A percentile compares a stretch with the other conserved stretches of the same genome.
Evolutionary conservation across 2,113 vertebrate genomes (phyloP).

Genomic region (Leucosticte australis): DNA sequence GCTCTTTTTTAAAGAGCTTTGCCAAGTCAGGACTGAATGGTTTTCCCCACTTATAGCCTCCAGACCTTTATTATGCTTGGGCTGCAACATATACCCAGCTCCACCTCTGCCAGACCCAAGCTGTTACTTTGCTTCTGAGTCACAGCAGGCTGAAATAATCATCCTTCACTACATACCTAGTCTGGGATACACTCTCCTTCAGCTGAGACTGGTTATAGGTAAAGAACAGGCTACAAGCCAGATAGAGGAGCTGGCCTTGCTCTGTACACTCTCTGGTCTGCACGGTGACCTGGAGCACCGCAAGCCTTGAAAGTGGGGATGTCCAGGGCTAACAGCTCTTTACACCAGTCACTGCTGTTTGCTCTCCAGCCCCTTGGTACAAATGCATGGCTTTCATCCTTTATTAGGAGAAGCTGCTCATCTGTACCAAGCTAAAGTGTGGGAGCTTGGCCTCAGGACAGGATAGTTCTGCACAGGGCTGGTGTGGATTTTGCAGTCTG

Average conservation of each 20-base stretch:
- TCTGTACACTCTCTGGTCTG: accelerated
- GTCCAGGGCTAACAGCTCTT: not conserved
- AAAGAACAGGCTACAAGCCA: not conserved
- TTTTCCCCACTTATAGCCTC: slow-evolving; percentile 62
- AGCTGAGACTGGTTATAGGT: not conserved
- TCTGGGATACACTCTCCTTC: not conserved
- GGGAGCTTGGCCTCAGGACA: not conserved
- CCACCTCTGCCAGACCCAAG: slow-evolving; percentile 28
- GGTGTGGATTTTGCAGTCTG: not conserved
- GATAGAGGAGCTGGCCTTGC: not conserved
- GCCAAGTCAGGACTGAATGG: slow-evolving; percentile 43
- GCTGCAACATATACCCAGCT: slow-evolving; percentile 23
- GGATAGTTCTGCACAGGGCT: not conserved
- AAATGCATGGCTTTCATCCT: not conserved
- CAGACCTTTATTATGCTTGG: slow-evolving; percentile 63
- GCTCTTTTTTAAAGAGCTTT: not conserved
- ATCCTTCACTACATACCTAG: not conserved
- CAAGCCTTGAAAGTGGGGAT: not conserved
- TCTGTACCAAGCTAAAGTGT: accelerated
- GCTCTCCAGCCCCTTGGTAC: not conserved
- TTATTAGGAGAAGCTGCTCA: not conserved
- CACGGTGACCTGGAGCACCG: accelerated
- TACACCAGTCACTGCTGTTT: not conserved
- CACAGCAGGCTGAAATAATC: not conserved
- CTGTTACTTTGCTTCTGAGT: slow-evolving; percentile 52